These are phyloP conservation scores for Eristalis tenax DNA, from an alignment of 2,888 invertebrate species.

Conservation along the genomic window DNA sequence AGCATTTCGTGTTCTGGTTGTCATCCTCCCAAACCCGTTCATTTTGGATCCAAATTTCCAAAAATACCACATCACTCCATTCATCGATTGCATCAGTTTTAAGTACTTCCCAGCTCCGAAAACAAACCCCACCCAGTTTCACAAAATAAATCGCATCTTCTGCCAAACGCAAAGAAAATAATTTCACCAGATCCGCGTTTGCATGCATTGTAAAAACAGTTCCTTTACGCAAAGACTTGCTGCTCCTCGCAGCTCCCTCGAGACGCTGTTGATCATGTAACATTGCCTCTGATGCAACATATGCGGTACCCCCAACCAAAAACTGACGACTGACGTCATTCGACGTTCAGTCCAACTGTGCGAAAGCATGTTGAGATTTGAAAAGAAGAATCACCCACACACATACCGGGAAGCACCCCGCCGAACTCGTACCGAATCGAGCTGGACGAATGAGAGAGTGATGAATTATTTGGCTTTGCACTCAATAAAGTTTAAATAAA, in stretches of 20 bases:
- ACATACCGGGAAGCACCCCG: not conserved
- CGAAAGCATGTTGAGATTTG: slow-evolving; percentile 15
- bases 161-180: not conserved
- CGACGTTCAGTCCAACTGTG: not conserved
- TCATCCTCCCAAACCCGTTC: not conserved
- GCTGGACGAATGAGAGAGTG: slow-evolving; percentile 10
- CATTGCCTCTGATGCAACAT: slow-evolving; percentile 29
- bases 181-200: not conserved
- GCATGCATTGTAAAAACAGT: not conserved
- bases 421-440: not conserved
- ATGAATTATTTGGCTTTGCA: slow-evolving; percentile 59
- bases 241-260: not conserved
- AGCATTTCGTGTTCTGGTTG: no score
- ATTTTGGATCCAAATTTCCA: not conserved
- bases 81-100: slow-evolving; percentile 1
- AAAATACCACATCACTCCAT: not conserved
- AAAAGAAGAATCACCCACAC: not conserved
- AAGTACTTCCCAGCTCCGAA: slow-evolving; percentile 1
- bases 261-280: not conserved
- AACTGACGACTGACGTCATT: slow-evolving; percentile 27
- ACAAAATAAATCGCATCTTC: slow-evolving; percentile 6
- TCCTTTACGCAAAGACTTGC: not conserved
- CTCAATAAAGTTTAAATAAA: slow-evolving; percentile 47
- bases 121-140: slow-evolving; percentile 4
- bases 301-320: slow-evolving; percentile 8